Percentiles rank a stretch among this genome's conserved stretches.
Evolutionary conservation across 2,888 invertebrate species (phyloP).

Genomic region (Ctena decussata): DNA sequence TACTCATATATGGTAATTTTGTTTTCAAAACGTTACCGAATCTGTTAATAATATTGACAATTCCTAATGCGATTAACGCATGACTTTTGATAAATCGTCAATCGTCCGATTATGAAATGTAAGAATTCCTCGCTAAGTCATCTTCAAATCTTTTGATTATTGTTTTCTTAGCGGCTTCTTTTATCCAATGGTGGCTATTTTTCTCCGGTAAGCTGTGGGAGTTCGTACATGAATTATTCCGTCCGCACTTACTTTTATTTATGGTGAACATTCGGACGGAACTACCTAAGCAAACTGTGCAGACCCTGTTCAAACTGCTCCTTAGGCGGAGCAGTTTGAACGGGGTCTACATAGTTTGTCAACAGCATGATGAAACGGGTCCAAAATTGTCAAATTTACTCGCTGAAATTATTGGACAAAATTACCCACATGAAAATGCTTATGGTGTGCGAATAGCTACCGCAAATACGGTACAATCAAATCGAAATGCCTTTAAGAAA

Average conservation of each 20-base stretch:
- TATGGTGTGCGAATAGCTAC: too few species aligned
- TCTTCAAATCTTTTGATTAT: conserved; percentile 30
- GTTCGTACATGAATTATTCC: neutral
- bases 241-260: neutral
- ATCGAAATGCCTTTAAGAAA: neutral
- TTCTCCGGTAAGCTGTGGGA: neutral
- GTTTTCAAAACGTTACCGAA: conserved; percentile 1
- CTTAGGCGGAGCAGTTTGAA: too few species aligned
- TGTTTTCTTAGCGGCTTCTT: conserved; percentile 44
- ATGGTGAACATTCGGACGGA: too few species aligned
- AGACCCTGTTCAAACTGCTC: too few species aligned
- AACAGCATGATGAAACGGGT: too few species aligned
- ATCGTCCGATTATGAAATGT: neutral
- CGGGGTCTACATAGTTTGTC: too few species aligned
- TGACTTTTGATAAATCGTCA: conserved; percentile 33
- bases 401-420: too few species aligned
- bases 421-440: too few species aligned
- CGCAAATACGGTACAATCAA: neutral
- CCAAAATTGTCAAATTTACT: too few species aligned
- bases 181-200: neutral
- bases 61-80: conserved; percentile 34
- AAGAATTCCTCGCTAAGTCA: neutral
- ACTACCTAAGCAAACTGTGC: too few species aligned
- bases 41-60: conserved; percentile 44
- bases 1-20: neutral